Percentiles rank a stretch among this genome's conserved stretches.
Conservation (phyloP, 2,888 invertebrate species). For the Glaucopsyche alexis region DNA sequence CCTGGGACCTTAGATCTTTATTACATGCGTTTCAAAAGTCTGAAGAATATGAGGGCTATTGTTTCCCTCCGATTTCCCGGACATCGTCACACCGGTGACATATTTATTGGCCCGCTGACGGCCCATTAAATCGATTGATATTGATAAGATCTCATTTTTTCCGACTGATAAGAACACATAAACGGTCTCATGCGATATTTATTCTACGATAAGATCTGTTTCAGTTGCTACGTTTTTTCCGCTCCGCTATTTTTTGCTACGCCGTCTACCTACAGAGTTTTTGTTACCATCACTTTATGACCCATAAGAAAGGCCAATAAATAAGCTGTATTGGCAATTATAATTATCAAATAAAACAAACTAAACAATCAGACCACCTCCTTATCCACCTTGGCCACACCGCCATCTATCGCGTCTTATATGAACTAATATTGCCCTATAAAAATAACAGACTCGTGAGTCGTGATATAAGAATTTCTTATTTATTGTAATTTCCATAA, state of each 20-base stretch:
- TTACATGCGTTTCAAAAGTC: constrained; percentile 64
- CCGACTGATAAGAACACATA: constrained; percentile 43
- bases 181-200: constrained; percentile 40
- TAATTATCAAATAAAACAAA: constrained; percentile 15
- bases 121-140: constrained; percentile 53
- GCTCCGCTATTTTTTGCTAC: constrained; percentile 29
- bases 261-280: constrained; percentile 7
- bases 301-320: constrained; percentile 8
- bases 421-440: background rate
- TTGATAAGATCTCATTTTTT: constrained; percentile 64
- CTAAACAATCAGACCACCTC: constrained; percentile 2
- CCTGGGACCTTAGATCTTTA: constrained; percentile 77
- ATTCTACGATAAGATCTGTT: constrained; percentile 38
- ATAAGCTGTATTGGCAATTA: constrained; percentile 20
- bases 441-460: background rate
- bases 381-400: background rate
- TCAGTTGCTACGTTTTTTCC: constrained; percentile 26
- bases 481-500: background rate
- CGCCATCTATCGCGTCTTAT: background rate
- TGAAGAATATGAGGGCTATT: constrained; percentile 52
- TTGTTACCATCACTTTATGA: constrained; percentile 21
- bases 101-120: constrained; percentile 67
- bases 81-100: constrained; percentile 60
- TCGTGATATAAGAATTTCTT: background rate
- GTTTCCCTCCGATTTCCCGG: constrained; percentile 48